These are phyloP conservation scores for Patella vulgata DNA, from an alignment of 1,140 invertebrate genomes.

Conservation along the genomic window DNA sequence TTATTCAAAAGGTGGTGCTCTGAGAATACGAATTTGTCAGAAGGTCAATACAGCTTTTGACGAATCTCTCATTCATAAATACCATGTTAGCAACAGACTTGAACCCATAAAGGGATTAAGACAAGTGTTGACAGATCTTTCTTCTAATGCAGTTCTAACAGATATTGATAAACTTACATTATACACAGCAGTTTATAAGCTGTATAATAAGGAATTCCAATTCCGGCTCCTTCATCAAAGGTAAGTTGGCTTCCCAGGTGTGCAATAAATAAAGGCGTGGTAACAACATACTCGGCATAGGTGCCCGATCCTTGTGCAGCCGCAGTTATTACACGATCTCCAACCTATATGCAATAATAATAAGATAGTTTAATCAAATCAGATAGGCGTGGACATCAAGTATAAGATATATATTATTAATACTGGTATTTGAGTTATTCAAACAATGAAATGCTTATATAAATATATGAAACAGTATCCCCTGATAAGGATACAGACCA, in stretches of 20 bases:
- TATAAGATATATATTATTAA: not conserved
- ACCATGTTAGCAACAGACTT: too few relatives aligned
- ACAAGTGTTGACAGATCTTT: too few relatives aligned
- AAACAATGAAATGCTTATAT: not conserved
- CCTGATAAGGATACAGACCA: not conserved
- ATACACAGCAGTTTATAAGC: constrained; percentile 62
- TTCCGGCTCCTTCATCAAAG: constrained; percentile 70
- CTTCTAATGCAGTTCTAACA: too few relatives aligned
- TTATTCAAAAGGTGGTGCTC: too few relatives aligned
- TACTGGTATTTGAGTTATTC: not conserved
- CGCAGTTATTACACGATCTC: constrained; percentile 70
- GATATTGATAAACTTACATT: too few relatives aligned
- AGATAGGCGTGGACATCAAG: not conserved
- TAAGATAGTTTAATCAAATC: not conserved
- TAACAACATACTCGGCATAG: constrained; percentile 68
- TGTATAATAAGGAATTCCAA: constrained; percentile 73
- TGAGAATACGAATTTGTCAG: too few relatives aligned
- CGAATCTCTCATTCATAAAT: too few relatives aligned
- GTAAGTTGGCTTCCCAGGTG: constrained; percentile 46
- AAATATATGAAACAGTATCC: not conserved
- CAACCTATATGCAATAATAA: constrained; percentile 60
- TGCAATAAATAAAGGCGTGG: constrained; percentile 54
- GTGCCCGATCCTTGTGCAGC: constrained; percentile 63
- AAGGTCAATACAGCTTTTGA: too few relatives aligned
- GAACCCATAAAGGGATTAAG: too few relatives aligned